phyloP scores from a whole-genome alignment of 2,113 vertebrate genomes.

The Hippocampus mohnikei region DNA sequence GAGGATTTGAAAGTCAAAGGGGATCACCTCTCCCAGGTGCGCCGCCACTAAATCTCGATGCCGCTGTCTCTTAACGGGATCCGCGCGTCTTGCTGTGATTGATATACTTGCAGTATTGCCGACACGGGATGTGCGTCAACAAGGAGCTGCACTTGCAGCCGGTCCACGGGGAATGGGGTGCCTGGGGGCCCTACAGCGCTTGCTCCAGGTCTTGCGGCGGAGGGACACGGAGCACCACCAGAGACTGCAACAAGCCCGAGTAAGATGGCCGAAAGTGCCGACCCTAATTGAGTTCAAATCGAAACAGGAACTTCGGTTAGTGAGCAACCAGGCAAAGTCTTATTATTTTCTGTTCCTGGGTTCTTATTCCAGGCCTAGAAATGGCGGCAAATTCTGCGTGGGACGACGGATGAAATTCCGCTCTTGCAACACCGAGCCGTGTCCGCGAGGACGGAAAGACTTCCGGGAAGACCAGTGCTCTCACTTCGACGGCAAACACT shows the following conservation, averaged over 20 bases:
- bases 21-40: conserved; percentile 39
- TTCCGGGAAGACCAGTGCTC: conserved; percentile 94
- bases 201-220: conserved; percentile 95
- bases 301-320: background rate
- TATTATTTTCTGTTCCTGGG: too few relatives aligned
- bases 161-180: conserved; percentile 93
- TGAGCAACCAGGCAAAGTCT: background rate
- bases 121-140: conserved; percentile 87
- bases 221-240: conserved; percentile 83
- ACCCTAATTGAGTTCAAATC: background rate
- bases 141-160: conserved; percentile 82
- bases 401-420: conserved; percentile 96
- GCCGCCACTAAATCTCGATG: conserved; percentile 21
- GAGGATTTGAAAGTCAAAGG: conserved; percentile 38
- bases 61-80: conserved; percentile 16
- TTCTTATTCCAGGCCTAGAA: conserved; percentile 78
- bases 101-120: conserved; percentile 80
- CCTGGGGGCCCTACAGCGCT: conserved; percentile 85
- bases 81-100: conserved; percentile 26
- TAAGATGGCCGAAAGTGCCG: conserved; percentile 61
- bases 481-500: conserved; percentile 91
- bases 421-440: conserved; percentile 92
- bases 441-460: conserved; percentile 84
- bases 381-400: conserved; percentile 91
- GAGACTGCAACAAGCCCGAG: conserved; percentile 92